Conservation (phyloP, 2,797 vertebrate genomes). For the Phataginus tricuspis region DNA sequence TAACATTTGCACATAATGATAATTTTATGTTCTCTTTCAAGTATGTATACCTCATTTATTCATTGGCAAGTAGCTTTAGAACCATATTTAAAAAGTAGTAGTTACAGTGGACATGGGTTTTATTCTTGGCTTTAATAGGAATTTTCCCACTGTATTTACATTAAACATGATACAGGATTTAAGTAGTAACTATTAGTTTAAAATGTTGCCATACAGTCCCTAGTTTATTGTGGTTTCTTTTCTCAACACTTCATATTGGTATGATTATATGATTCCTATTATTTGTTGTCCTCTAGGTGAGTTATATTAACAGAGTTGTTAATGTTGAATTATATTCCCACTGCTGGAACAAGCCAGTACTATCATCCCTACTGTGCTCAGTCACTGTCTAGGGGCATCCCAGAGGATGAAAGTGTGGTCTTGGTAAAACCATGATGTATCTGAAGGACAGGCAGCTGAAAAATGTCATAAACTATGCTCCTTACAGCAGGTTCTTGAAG, state of each 20-base stretch:
- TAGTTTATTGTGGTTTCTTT: not conserved
- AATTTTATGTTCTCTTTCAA: not conserved
- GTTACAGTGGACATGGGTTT: not conserved
- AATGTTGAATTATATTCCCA: not conserved
- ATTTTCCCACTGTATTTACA: not conserved
- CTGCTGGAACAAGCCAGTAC: not conserved
- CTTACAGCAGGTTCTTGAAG: not conserved
- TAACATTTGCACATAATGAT: conserved; percentile 8
- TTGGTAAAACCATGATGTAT: not conserved
- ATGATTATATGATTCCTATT: not conserved
- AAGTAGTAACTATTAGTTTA: not conserved
- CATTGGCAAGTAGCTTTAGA: not conserved
- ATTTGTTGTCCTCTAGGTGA: not conserved
- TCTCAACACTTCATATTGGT: not conserved
- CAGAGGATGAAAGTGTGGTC: not conserved
- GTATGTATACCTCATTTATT: not conserved
- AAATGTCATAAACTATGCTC: not conserved
- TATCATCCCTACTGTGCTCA: not conserved
- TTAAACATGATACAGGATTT: not conserved
- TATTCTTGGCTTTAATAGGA: not conserved
- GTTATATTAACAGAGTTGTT: not conserved
- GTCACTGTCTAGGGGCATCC: not conserved
- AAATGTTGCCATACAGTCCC: not conserved
- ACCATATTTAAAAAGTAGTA: not conserved
- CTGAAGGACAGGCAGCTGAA: not conserved